Base-by-base conservation (phyloP, 2,113 vertebrate genomes). In the Peromyscus polionotus region DNA sequence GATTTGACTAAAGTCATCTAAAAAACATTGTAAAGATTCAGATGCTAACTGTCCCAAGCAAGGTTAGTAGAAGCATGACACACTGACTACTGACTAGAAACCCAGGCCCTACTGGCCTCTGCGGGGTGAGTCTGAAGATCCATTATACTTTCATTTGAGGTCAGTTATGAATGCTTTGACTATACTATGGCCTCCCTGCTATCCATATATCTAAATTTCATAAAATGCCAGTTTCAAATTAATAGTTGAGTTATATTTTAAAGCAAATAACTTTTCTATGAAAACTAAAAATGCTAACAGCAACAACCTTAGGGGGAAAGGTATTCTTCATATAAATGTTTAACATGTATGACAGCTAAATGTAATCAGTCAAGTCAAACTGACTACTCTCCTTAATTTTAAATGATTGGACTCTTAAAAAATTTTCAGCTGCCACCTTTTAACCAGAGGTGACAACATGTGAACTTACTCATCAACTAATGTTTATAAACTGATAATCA, bases 191-290 rank as follows among this genome's bases (percentile, higher is more conserved):
- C 11, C 20, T 79, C 10, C 70, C 61, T 67, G 19, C 17, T 75
- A 68, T 2, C 61, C 5, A 26, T 19, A 54, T 51, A 11, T 79
- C 54, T 45, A 95, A 92, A 94, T 48, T 57, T 94, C 51, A 95
- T 33, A 57, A 3, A 70, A 86, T 80, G 87, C 1, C 33, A 90
- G 81, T 36, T 77, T 90, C 48, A 90, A 93, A 97, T 76, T 59
- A 88, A 57, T 17, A 77, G 11, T 57, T n/a, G 1, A 73, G 54
- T 9, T 90, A 36, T 86, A 92, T 75, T 94, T 72, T 81, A 94
- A 26, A 59, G 61, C 11, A 90, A 84, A 65, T 20, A 92, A 83
- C 13, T 77, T 70, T 51, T 48, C 7, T 36, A 73, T 36, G 22
- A 54, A 92, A 93, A 76, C 28, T 67, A 77, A 93, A 75, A 76